Evolutionary conservation across 1,140 invertebrate genomes (phyloP), one percentile per base, ranked within the genome.

Genomic region (Ectropis grisescens): DNA sequence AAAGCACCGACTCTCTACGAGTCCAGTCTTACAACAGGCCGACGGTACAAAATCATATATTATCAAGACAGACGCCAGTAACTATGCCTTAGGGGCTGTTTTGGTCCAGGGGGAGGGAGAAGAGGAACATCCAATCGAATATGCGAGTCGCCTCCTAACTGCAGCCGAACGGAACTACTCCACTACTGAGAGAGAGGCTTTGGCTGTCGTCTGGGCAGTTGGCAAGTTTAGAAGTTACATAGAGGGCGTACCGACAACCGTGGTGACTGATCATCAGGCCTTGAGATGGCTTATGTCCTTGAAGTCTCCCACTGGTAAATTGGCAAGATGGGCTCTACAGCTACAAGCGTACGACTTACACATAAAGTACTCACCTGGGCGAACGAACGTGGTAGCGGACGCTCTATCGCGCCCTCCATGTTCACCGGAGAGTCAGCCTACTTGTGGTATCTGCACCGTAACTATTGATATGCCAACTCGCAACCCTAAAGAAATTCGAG

Each of bases 1-100:
- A 5, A 50, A 47, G 27, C 2, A 27, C 1, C 2, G 9, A 6
- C 34, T 51, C 12, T 23, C 13, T 5, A 12, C 24, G n/a, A 28
- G 34, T 11, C 56, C 51, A 1, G 11, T 58, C n/a, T 29, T 55
- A 2, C 27, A 22, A 19, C 25, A 27, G 14, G 15, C 15, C 10
- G 31, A 34, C 10, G 7, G 15, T 2, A 23, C 25, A 1, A 14
- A 34, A 31, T 22, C 32, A 1, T 41, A 25, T 9, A 34, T 26
- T 7, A 30, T 41, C 2, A 41, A 41, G 23, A 24, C 32, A 4
- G 38, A 41, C 13, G 38, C 38, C 9, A 41, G 38, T 23, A 30
- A 19, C n/a, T 41, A 34, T 10, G 38, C 38, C 1, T 22, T 41
- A 10, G 38, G 38, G 13, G 30, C 37, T 9, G 28, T 30, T 24